Conservation (phyloP, 2,888 invertebrate genomes). For the Cephus nigrinus region DNA sequence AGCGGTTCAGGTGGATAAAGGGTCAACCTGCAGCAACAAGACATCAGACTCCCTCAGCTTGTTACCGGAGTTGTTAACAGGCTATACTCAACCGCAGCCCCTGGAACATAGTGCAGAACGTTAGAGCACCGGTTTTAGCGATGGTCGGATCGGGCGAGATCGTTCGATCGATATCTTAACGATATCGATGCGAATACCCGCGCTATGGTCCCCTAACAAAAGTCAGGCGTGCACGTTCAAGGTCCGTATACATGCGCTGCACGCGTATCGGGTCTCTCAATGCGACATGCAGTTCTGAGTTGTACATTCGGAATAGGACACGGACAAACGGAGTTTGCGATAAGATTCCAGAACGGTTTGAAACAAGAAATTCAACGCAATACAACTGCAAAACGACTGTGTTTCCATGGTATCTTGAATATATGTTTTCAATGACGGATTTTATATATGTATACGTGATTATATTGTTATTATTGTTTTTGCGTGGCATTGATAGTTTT, state of each 20-base stretch:
- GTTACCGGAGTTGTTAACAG: constrained; percentile 12
- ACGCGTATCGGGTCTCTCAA: background rate
- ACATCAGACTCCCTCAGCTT: constrained; percentile 17
- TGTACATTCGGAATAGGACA: constrained; percentile 1
- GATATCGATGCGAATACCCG: constrained; percentile 11
- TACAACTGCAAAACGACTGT: background rate
- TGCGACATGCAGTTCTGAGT: constrained; percentile 7
- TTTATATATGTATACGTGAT: background rate
- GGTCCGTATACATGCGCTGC: background rate
- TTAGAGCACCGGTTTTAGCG: constrained; percentile 6
- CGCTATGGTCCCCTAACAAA: constrained; percentile 13
- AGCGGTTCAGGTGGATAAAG: background rate
- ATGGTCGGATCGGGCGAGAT: background rate
- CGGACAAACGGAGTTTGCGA: constrained; percentile 8
- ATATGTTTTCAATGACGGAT: background rate
- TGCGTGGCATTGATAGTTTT: background rate
- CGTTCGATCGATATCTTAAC: constrained; percentile 12
- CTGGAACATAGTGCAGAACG: background rate
- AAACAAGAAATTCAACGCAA: constrained; percentile 8
- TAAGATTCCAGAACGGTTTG: constrained; percentile 8
- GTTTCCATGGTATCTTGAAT: background rate
- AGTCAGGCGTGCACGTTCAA: constrained; percentile 7
- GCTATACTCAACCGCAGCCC: background rate
- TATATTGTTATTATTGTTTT: background rate
- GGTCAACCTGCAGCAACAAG: background rate